These are phyloP conservation scores for Aptenodytes patagonicus DNA, from an alignment of 2,113 vertebrate genomes.

Conservation along the genomic window DNA sequence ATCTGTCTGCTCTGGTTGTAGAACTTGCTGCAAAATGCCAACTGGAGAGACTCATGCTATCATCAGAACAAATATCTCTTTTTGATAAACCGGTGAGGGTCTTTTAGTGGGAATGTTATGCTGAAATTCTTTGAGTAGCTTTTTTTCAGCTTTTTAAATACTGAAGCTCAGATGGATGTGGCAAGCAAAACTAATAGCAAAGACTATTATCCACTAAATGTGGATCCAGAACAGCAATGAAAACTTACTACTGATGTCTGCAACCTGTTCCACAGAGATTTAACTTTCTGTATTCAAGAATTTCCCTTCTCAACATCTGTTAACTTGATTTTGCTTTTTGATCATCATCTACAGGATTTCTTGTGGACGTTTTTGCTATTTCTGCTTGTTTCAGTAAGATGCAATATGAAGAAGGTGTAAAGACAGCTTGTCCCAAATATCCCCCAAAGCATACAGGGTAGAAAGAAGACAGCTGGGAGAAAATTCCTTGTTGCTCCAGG, in stretches of 20 bases:
- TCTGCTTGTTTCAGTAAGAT: background rate
- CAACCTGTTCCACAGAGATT: background rate
- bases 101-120: background rate
- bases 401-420: background rate
- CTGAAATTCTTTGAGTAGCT: background rate
- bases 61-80: background rate
- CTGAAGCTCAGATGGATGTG: background rate
- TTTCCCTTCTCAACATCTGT: background rate
- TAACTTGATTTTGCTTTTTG: background rate
- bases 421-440: background rate
- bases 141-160: background rate
- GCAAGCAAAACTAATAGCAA: background rate
- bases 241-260: background rate
- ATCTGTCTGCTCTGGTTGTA: background rate
- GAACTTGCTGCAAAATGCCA: background rate
- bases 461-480: background rate
- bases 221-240: background rate
- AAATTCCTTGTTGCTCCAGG: background rate
- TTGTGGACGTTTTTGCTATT: background rate
- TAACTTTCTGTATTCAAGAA: background rate
- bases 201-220: background rate
- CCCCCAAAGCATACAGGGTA: background rate
- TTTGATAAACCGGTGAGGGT: background rate
- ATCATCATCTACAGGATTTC: background rate
- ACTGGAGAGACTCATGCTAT: accelerated